These are phyloP conservation scores for Ctenochaetus hawaiiensis DNA, from an alignment of 2,797 vertebrate species.

Conservation along the genomic window DNA sequence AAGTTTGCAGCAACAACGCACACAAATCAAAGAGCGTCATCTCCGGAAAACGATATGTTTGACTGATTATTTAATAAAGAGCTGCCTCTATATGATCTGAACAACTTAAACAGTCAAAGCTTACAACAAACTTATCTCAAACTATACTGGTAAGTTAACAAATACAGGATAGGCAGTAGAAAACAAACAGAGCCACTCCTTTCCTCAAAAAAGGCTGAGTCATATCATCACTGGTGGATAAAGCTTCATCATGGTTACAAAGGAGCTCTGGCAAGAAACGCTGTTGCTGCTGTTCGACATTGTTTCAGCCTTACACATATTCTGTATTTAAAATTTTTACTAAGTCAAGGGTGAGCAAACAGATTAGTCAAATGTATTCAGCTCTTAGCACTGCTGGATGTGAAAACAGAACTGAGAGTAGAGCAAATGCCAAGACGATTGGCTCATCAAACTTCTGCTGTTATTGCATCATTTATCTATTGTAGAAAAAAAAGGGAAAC, in stretches of 20 bases:
- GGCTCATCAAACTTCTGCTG: background rate
- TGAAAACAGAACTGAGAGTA: conserved; percentile 9
- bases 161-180: background rate
- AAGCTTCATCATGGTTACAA: background rate
- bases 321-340: rapidly evolving
- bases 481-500: background rate
- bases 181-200: conserved; percentile 31
- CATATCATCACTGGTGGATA: background rate
- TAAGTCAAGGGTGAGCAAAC: background rate
- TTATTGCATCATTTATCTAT: conserved; percentile 37
- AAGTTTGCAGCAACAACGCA: background rate
- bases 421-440: rapidly evolving
- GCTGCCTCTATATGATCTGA: too few relatives aligned
- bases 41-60: background rate
- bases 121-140: too few relatives aligned
- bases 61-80: too few relatives aligned
- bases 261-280: background rate
- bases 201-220: conserved; percentile 18
- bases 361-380: too few relatives aligned
- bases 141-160: background rate
- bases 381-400: rapidly evolving
- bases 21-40: background rate
- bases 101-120: background rate
- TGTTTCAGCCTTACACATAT: background rate
- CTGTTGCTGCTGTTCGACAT: background rate